Conservation (phyloP, 2,888 invertebrate genomes). For the Agriopis leucophaearia region DNA sequence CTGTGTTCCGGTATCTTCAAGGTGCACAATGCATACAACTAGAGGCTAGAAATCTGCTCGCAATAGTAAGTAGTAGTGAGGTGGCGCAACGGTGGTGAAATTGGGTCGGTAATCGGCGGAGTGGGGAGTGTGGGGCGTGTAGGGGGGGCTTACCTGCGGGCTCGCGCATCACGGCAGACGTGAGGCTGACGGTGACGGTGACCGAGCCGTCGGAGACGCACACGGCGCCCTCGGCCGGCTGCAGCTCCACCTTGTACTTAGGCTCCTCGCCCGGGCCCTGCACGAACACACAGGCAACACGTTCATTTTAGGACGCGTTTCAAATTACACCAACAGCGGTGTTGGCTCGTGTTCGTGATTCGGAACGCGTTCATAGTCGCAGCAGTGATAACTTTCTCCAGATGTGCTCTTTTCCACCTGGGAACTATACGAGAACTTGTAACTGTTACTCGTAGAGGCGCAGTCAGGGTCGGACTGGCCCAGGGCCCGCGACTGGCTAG, state of each 20-base stretch:
- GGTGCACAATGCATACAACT: conserved; percentile 4
- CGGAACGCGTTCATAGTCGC: too few relatives aligned
- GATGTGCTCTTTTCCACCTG: too few relatives aligned
- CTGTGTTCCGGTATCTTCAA: conserved; percentile 24
- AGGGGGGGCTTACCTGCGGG: conserved; percentile 84
- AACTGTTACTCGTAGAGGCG: too few relatives aligned
- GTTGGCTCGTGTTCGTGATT: too few relatives aligned
- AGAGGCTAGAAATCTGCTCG: neutral
- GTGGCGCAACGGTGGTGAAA: conserved; percentile 56
- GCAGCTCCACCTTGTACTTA: conserved; percentile 93
- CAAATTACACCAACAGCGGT: too few relatives aligned
- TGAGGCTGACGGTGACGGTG: conserved; percentile 94
- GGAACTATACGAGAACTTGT: too few relatives aligned
- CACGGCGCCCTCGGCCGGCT: conserved; percentile 94
- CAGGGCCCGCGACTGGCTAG: too few relatives aligned
- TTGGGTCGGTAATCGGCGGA: conserved; percentile 66
- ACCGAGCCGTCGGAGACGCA: conserved; percentile 92
- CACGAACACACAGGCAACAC: too few relatives aligned
- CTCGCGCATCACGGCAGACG: conserved; percentile 97
- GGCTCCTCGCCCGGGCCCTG: conserved; percentile 70
- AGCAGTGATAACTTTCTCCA: too few relatives aligned
- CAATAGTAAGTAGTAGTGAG: neutral
- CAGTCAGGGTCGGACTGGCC: too few relatives aligned
- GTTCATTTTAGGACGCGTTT: too few relatives aligned
- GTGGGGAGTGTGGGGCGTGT: neutral